phyloP scores from a whole-genome alignment of 1,140 invertebrate species.

The Fopius arisanus region DNA sequence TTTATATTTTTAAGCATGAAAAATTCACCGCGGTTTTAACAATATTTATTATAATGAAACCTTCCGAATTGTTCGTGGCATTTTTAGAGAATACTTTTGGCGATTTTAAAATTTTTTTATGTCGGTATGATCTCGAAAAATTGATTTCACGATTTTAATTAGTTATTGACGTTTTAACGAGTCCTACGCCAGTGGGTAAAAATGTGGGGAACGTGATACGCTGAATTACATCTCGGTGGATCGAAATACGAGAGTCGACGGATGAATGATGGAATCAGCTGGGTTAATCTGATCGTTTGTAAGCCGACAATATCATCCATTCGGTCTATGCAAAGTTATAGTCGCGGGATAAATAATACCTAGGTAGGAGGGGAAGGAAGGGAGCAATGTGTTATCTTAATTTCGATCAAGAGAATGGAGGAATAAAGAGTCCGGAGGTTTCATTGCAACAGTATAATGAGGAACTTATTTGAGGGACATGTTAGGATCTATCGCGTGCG shows the following conservation, averaged over 20 bases:
- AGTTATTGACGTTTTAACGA: too few species aligned
- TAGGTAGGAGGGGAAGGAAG: background rate
- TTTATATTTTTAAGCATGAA: background rate
- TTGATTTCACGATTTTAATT: too few species aligned
- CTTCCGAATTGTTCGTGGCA: too few species aligned
- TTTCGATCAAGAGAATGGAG: conserved; percentile 20
- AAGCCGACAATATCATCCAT: background rate
- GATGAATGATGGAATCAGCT: background rate
- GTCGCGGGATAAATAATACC: background rate
- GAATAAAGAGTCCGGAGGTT: background rate
- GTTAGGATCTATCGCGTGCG: conserved; percentile 24
- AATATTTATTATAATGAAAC: too few species aligned
- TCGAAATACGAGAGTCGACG: background rate
- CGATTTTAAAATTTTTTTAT: too few species aligned
- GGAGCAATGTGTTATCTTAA: conserved; percentile 12
- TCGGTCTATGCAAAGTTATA: background rate
- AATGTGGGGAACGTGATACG: too few species aligned
- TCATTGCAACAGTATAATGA: background rate
- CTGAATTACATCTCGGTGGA: background rate
- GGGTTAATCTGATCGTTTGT: background rate
- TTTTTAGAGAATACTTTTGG: too few species aligned
- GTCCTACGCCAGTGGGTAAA: too few species aligned
- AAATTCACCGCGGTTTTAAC: too few species aligned
- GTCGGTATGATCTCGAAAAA: too few species aligned
- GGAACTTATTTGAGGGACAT: background rate